Evolutionary conservation across 2,797 vertebrate species (phyloP).

Genomic region (Tangara arthus): DNA sequence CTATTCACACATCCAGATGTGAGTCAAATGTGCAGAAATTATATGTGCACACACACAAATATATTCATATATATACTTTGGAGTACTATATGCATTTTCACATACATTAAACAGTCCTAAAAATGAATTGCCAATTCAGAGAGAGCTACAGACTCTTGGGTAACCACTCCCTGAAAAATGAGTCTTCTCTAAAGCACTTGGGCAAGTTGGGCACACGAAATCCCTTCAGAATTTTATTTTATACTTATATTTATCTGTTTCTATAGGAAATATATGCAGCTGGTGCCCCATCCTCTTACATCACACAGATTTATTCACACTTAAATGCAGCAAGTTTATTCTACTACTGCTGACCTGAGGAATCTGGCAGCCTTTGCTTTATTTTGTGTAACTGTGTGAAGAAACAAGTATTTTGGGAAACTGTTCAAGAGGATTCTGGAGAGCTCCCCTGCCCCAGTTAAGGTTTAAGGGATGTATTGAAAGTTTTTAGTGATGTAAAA

Average conservation of each 20-base stretch:
- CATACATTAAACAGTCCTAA: not conserved
- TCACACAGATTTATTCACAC: not conserved
- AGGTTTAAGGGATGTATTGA: not conserved
- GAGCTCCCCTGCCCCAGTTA: not conserved
- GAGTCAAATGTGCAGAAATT: not conserved
- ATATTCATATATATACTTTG: not conserved
- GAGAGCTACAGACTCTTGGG: not conserved
- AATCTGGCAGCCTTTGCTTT: not conserved
- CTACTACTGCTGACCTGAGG: not conserved
- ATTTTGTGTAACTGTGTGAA: not conserved
- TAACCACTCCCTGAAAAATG: not conserved
- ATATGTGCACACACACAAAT: no score
- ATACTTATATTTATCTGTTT: not conserved
- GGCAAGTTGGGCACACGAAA: not conserved
- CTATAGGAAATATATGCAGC: not conserved
- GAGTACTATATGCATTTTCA: not conserved
- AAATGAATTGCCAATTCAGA: not conserved
- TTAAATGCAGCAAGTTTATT: not conserved
- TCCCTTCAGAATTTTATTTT: not conserved
- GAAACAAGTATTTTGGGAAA: not conserved
- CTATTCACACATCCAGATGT: not conserved
- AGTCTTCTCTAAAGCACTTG: not conserved
- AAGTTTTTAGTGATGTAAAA: not conserved
- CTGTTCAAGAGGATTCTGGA: not conserved
- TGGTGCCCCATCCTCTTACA: not conserved